Evolutionary conservation across 2,797 vertebrate genomes (phyloP), one percentile per base, ranked within the genome.

Genomic region (Decapterus maruadsi): DNA sequence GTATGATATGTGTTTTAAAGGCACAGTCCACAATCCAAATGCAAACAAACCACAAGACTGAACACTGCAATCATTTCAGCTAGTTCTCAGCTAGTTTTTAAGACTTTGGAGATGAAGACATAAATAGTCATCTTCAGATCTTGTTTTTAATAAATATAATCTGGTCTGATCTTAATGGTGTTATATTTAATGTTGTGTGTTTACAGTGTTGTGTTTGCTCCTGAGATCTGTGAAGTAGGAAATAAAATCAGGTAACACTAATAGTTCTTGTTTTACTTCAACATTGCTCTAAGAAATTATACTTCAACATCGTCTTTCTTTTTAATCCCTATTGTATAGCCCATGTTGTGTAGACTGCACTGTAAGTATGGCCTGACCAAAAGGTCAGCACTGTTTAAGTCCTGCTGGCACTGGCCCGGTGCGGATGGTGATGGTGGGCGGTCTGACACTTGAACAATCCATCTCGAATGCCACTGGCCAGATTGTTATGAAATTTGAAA

Each of bases 1-100:
- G 36, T 68, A 31, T 76, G 19, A 31, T 48, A 6, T 55, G 40
- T 55, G 8, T 66, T 72, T 71, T 65, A 38, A 51, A 68, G 46
- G 57, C 42, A 26, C 13, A 59, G 56, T 43, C 38, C 6, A 6
- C 4, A 16, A 48, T 72, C 34, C 10, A 63, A 61, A 56, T 53
- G n/a, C 55, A 71, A 38, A 63, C 26, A 64, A 53, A 75, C 50
- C 58, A 45, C 10, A 60, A 40, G 38, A 51, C n/a, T 20, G 3
- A 20, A 51, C 45, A 17, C 19, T 19, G 17, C 17, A 2, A 48
- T n/a, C 6, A 48, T 17, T 19, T 17, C 45, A 19, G 7, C 10
- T 40, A 19, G 8, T 20, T 57, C 19, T 3, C 26, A 57, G 45
- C n/a, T n/a, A 31, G 40, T 57, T 0, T 2, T 6, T 19, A 34